phyloP scores from a whole-genome alignment of 2,888 invertebrate species.

The Nasonia oneida region DNA sequence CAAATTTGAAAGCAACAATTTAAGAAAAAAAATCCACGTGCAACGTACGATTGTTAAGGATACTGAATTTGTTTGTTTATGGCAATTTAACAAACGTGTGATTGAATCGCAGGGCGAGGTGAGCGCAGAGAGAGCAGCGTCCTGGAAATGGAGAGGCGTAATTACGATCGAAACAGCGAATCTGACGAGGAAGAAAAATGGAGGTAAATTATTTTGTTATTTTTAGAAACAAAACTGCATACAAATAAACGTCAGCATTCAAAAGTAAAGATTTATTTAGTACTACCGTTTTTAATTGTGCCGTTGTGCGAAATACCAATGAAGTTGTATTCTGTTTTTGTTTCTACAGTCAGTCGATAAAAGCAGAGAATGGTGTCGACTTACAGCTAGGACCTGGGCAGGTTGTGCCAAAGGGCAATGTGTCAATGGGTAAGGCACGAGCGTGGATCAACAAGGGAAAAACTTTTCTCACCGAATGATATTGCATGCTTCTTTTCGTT shows the following conservation, averaged over 20 bases:
- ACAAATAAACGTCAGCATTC: neutral
- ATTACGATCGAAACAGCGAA: constrained; percentile 82
- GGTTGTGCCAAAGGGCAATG: constrained; percentile 87
- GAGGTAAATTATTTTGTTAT: constrained; percentile 69
- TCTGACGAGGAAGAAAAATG: constrained; percentile 81
- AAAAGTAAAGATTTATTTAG: too few relatives aligned
- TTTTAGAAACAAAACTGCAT: neutral
- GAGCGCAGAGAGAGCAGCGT: constrained; percentile 82
- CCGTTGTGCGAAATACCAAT: neutral
- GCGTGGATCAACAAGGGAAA: neutral
- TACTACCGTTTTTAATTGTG: too few relatives aligned
- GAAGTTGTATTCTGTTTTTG: neutral
- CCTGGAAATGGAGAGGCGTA: constrained; percentile 81
- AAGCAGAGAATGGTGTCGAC: constrained; percentile 78
- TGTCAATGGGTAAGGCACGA: constrained; percentile 71
- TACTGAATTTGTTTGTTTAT: neutral
- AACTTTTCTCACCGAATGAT: neutral
- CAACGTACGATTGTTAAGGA: neutral
- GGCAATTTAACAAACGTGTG: constrained; percentile 28
- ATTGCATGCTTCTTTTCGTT: neutral
- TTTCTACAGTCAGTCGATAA: constrained; percentile 55
- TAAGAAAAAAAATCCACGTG: neutral
- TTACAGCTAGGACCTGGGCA: constrained; percentile 88
- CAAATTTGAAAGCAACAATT: neutral
- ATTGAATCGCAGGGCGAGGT: constrained; percentile 75